Evolutionary conservation across 2,888 invertebrate genomes (phyloP).

Genomic region (Halocaridina rubra): DNA sequence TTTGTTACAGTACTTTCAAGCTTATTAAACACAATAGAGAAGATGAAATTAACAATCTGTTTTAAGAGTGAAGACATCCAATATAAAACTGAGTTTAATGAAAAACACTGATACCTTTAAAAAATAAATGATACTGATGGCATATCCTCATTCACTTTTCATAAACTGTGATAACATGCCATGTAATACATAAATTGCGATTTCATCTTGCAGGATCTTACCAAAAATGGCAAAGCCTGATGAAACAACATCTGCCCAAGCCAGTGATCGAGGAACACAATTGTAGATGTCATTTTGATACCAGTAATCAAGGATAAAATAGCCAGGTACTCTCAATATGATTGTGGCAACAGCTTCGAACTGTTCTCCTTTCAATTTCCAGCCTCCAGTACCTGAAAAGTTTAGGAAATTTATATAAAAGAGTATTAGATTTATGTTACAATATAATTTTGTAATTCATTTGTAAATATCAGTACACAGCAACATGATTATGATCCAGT

Average conservation of each 20-base stretch:
- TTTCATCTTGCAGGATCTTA: too few species aligned
- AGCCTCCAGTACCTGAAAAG: constrained; percentile 29
- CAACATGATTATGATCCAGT: neutral
- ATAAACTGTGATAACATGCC: too few species aligned
- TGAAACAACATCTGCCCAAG: constrained; percentile 63
- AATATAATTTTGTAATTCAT: neutral
- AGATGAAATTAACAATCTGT: too few species aligned
- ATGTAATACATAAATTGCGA: too few species aligned
- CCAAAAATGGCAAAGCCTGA: constrained; percentile 65
- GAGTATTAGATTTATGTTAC: neutral
- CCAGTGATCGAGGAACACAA: constrained; percentile 60
- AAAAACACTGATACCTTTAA: too few species aligned
- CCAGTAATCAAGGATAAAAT: constrained; percentile 71
- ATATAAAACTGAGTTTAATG: too few species aligned
- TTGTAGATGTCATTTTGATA: constrained; percentile 66
- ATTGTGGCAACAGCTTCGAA: constrained; percentile 66
- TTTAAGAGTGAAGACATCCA: too few species aligned
- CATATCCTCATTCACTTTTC: too few species aligned
- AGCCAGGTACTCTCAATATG: constrained; percentile 70
- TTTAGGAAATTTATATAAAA: neutral
- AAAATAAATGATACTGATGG: too few species aligned
- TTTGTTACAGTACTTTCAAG: too few species aligned
- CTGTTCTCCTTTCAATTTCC: constrained; percentile 58
- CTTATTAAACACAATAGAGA: too few species aligned
- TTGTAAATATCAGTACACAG: neutral